Base-by-base conservation (phyloP, 2,113 vertebrate species). In the Canis aureus region DNA sequence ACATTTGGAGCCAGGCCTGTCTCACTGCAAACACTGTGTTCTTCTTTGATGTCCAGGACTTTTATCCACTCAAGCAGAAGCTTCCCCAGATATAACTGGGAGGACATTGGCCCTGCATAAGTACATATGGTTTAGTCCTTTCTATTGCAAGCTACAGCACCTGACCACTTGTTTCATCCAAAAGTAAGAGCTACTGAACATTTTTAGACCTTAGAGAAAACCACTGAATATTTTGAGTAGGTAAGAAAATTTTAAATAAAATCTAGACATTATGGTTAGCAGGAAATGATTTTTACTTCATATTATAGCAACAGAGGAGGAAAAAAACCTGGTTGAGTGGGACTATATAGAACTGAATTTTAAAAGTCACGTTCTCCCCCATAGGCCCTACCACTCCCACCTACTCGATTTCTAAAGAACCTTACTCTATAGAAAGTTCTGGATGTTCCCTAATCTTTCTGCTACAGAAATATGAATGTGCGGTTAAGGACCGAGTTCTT, bases 181-280 rank as follows among this genome's bases (percentile, higher is more conserved):
- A 43, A 89, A 74, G 20, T 32, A 43, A 32, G 59, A 19, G n/a
- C 7, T 38, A 55, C 23, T 85, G 91, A 91, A 88, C 32, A 78
- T 29, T 79, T 86, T 93, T 43, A 82, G 53, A 60, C 20, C 2
- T 79, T 73, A 51, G 66, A 86, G 25, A 69, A 97, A 66, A 87
- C 66, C 29, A 59, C 22, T 71, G 53, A 60, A 78, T 8, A 83
- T 89, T n/a, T 64, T 93, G 12, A 95, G 27, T 57, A 66, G 4
- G 59, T 88, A 69, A 95, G 20, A 91, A 84, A 88, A 35, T 23
- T 49, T 19, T 80, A 92, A 82, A 53, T n/a, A 43, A 95, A 85
- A 17, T 8, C 8, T 0, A 82, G 93, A 29, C 35, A 25, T 51
- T 78, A 13, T 6, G 62, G 17, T 62, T 62, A 92, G 12, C 13